Percentiles rank a stretch among this genome's conserved stretches.
phyloP scores from a whole-genome alignment of 1,140 invertebrate genomes.

The Drosophila sproati region DNA sequence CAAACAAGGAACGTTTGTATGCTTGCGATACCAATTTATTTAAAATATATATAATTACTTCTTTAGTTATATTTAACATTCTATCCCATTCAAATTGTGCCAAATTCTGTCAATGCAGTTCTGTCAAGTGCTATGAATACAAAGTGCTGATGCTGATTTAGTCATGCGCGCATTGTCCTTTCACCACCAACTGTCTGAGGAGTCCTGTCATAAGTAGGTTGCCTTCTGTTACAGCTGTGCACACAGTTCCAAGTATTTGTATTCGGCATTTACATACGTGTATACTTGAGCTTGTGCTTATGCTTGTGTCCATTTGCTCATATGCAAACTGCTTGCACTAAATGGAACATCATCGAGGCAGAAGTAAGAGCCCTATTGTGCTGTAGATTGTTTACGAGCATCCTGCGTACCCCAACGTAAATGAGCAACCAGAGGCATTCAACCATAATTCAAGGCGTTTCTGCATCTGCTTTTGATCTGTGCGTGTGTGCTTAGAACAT shows the following conservation, averaged over 20 bases:
- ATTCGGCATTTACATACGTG: conserved; percentile 22
- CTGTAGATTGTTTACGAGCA: conserved; percentile 31
- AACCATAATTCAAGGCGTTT: conserved; percentile 38
- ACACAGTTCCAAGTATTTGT: conserved; percentile 29
- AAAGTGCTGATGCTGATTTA: not conserved
- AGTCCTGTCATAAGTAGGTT: conserved; percentile 3
- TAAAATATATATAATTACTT: not conserved
- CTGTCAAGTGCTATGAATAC: not conserved
- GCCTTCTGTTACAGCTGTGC: conserved; percentile 5
- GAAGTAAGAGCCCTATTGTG: not conserved
- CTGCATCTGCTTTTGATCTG: conserved; percentile 29
- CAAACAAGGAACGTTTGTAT: not conserved
- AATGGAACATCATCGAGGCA: not conserved
- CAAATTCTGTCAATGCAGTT: conserved; percentile 3
- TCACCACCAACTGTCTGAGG: conserved; percentile 23
- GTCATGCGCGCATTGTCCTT: conserved; percentile 4
- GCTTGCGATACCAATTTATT: not conserved
- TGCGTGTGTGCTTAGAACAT: conserved; percentile 42
- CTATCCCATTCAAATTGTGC: not conserved
- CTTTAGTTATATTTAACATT: not conserved
- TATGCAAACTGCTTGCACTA: conserved; percentile 24
- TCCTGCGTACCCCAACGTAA: conserved; percentile 15
- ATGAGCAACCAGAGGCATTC: conserved; percentile 27
- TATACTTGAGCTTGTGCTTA: not conserved
- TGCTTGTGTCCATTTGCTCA: not conserved